Percentiles rank a stretch among this genome's conserved stretches.
phyloP scores from a whole-genome alignment of 1,140 invertebrate species.

The Adoxophyes honmai region DNA sequence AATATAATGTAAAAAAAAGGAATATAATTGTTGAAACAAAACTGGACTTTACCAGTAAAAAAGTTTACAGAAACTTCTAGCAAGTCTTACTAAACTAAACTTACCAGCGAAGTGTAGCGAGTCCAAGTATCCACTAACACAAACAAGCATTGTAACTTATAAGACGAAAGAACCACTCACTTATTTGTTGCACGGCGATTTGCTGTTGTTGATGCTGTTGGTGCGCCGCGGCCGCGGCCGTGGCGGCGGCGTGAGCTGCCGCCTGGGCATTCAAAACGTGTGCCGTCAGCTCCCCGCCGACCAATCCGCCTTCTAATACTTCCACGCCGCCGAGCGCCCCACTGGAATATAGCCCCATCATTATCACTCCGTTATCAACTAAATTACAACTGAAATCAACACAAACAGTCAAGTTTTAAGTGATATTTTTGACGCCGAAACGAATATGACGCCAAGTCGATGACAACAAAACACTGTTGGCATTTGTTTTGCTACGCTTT shows the following conservation, averaged over 20 bases:
- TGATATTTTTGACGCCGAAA: not conserved
- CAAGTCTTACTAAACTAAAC: no score
- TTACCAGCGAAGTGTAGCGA: no score
- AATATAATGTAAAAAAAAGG: no score
- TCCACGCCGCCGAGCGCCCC: constrained; percentile 67
- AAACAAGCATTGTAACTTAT: constrained; percentile 13
- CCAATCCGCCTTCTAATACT: constrained; percentile 59
- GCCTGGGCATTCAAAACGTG: constrained; percentile 65
- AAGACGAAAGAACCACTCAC: constrained; percentile 37
- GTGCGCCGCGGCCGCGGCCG: constrained; percentile 45
- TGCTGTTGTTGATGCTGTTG: constrained; percentile 57
- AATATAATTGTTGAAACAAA: no score
- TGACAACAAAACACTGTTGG: constrained; percentile 13
- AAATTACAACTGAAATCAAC: not conserved
- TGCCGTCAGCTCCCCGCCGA: constrained; percentile 64
- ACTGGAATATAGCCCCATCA: constrained; percentile 71
- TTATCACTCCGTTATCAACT: constrained; percentile 33
- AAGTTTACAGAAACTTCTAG: no score
- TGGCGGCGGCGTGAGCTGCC: constrained; percentile 61
- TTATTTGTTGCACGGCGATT: constrained; percentile 62
- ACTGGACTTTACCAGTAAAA: no score
- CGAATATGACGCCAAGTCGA: constrained; percentile 10
- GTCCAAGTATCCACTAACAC: no score
- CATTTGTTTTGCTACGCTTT: constrained; percentile 10
- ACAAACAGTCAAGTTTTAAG: no score